A percentile compares a stretch with the other conserved stretches of the same genome.
Evolutionary conservation across 1,140 invertebrate species (phyloP).

Genomic region (Macrosteles quadrilineatus): DNA sequence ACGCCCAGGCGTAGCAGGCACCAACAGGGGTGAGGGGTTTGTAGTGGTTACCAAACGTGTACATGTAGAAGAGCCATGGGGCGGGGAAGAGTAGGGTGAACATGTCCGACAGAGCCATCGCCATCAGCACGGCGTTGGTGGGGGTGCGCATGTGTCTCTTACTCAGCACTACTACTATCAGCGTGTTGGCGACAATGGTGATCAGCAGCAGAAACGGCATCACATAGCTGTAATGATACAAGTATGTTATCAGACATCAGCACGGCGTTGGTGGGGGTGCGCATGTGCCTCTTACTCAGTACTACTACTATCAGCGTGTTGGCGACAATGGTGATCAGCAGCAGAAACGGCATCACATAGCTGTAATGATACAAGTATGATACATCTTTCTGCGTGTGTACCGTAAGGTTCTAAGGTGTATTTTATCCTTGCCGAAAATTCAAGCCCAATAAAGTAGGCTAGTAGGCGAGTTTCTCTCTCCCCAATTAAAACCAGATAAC

Average conservation of each 20-base stretch:
- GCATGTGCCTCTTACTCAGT: constrained; percentile 69
- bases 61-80: constrained; percentile 88
- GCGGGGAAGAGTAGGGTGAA: constrained; percentile 87
- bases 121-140: constrained; percentile 67
- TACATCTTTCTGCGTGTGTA: no score
- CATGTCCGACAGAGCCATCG: constrained; percentile 93
- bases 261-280: constrained; percentile 68
- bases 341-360: no score
- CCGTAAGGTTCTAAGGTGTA: no score
- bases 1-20: constrained; percentile 75
- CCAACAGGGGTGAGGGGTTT: constrained; percentile 70
- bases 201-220: constrained; percentile 83
- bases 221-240: constrained; percentile 62
- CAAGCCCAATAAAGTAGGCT: no score
- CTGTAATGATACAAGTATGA: no score
- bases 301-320: no score
- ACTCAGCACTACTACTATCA: constrained; percentile 79
- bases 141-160: constrained; percentile 69
- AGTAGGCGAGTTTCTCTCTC: no score
- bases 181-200: constrained; percentile 87
- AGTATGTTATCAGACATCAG: no score
- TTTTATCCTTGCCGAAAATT: no score
- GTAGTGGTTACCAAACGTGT: constrained; percentile 82
- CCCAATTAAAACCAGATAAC: no score
- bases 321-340: no score